phyloP scores from a whole-genome alignment of 2,888 invertebrate species.

The Trichogramma evanescens region DNA sequence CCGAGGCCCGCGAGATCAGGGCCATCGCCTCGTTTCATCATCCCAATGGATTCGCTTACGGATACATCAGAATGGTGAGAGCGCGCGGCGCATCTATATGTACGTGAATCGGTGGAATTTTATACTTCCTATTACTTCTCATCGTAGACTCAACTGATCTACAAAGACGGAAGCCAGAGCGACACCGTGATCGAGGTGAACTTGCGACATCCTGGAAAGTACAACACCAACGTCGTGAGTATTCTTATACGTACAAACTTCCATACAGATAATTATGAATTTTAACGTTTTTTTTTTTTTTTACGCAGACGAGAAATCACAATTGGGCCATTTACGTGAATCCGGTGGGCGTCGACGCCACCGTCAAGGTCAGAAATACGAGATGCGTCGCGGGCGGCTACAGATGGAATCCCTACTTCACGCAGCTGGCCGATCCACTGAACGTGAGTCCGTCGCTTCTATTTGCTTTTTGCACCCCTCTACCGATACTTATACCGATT shows the following conservation, averaged over 20 bases:
- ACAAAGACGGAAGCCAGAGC: conserved; percentile 77
- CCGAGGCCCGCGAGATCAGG: conserved; percentile 76
- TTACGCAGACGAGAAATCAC: conserved; percentile 67
- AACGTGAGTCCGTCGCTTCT: conserved; percentile 55
- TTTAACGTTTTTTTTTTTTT: neutral
- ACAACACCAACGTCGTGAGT: conserved; percentile 72
- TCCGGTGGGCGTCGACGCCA: conserved; percentile 84
- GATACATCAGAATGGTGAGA: conserved; percentile 67
- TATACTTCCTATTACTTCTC: too few species aligned
- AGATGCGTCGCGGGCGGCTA: conserved; percentile 88
- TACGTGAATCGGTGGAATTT: too few species aligned
- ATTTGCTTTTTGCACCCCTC: neutral
- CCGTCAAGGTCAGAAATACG: conserved; percentile 69
- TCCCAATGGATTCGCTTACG: conserved; percentile 75
- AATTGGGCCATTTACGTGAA: conserved; percentile 89
- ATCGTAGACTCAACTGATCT: conserved; percentile 73
- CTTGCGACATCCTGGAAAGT: conserved; percentile 76
- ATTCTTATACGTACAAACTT: neutral
- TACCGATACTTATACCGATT: neutral
- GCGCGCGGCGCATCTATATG: neutral
- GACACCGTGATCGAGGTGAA: conserved; percentile 88
- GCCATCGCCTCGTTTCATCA: conserved; percentile 90
- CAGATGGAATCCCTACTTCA: conserved; percentile 85
- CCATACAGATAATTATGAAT: neutral
- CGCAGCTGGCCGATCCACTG: conserved; percentile 81